Evolutionary conservation across 2,888 invertebrate genomes (phyloP).

Genomic region (Heliconius ethilla): DNA sequence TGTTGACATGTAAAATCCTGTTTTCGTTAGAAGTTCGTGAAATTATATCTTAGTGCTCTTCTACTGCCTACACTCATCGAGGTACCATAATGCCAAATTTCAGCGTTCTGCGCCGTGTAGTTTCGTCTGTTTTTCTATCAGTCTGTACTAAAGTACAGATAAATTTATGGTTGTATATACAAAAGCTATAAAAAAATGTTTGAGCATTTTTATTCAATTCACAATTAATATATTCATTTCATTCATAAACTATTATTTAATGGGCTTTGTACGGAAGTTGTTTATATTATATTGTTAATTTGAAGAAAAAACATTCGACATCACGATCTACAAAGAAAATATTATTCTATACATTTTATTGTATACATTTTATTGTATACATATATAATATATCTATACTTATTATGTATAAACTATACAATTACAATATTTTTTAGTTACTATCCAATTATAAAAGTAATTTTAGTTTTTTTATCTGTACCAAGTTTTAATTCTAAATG

Average conservation of each 20-base stretch:
- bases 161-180: not conserved
- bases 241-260: constrained; percentile 1
- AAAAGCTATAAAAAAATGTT: not conserved
- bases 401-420: no score
- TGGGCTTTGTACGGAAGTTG: not conserved
- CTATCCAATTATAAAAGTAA: not conserved
- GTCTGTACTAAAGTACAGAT: no score
- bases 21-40: no score
- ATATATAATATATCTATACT: no score
- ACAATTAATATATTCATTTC: not conserved
- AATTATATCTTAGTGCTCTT: no score
- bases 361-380: not conserved
- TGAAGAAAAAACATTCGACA: not conserved
- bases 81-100: no score
- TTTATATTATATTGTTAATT: not conserved
- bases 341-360: not conserved
- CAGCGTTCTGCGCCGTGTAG: no score
- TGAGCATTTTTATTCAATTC: not conserved
- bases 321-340: no score
- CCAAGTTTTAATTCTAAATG: not conserved
- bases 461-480: not conserved
- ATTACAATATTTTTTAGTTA: not conserved
- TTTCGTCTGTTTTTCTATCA: no score
- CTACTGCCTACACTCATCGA: no score
- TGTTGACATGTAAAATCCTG: no score